Evolutionary conservation across 2,888 invertebrate species (phyloP).

Genomic region (Mactromeris polynyma): DNA sequence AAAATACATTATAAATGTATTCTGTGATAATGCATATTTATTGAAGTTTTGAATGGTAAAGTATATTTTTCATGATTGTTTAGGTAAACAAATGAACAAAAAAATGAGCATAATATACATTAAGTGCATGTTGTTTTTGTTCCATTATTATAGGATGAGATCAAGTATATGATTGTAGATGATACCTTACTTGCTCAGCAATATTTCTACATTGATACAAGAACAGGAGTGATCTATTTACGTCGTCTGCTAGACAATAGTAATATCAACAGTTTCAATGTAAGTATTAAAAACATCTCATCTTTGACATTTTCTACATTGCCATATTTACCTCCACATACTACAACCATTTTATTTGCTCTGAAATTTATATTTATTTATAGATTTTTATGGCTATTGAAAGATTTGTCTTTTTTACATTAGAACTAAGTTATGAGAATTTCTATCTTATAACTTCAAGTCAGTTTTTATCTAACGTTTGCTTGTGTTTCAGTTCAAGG

Average conservation of each 20-base stretch:
- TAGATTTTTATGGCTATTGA: background rate
- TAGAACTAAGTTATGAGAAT: too few species aligned
- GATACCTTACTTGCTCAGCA: slow-evolving; percentile 86
- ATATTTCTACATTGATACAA: slow-evolving; percentile 95
- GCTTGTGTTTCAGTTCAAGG: slow-evolving; percentile 73
- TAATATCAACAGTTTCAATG: slow-evolving; percentile 39
- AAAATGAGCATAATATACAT: too few species aligned
- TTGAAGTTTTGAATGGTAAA: too few species aligned
- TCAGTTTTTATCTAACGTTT: too few species aligned
- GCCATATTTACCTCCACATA: too few species aligned
- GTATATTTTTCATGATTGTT: too few species aligned
- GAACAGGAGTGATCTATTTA: slow-evolving; percentile 91
- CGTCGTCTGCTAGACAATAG: slow-evolving; percentile 54
- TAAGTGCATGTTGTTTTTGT: too few species aligned
- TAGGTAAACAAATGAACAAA: too few species aligned
- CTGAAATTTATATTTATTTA: background rate
- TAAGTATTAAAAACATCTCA: slow-evolving; percentile 42
- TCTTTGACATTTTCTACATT: background rate
- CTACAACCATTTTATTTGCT: background rate
- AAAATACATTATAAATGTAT: too few species aligned
- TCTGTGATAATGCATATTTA: too few species aligned
- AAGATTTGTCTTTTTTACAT: too few species aligned
- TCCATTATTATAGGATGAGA: slow-evolving; percentile 58
- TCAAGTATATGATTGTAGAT: slow-evolving; percentile 63
- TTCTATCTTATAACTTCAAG: too few species aligned